Conservation (phyloP, 2,888 invertebrate genomes). For the Philaethria dido region DNA sequence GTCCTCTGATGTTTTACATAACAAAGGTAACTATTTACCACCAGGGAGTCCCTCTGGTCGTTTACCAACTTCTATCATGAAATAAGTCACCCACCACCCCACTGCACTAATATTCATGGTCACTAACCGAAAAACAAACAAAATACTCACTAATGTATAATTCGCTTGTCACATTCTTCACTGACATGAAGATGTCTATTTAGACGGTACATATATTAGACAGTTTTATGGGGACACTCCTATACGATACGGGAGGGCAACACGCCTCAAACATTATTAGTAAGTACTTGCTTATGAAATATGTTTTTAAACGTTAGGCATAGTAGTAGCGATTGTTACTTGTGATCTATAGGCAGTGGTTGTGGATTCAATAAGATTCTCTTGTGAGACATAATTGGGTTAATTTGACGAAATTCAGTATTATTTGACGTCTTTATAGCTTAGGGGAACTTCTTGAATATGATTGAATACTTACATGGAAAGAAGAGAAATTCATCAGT, state of each 20-base stretch:
- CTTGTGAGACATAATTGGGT: no score
- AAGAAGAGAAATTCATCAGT: no score
- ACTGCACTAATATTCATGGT: neutral
- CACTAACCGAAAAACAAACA: neutral
- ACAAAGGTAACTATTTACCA: no score
- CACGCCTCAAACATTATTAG: neutral
- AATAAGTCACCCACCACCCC: no score
- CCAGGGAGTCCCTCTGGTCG: no score
- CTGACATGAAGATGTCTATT: neutral
- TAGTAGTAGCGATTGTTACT: no score
- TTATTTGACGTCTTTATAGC: neutral
- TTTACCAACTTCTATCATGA: no score
- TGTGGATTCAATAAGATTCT: neutral
- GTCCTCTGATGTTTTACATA: no score
- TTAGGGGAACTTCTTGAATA: neutral
- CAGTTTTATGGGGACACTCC: neutral
- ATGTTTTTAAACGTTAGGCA: no score
- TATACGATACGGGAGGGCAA: neutral
- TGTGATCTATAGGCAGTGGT: neutral
- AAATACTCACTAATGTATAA: neutral
- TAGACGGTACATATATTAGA: neutral
- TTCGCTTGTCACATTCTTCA: neutral
- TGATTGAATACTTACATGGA: neutral
- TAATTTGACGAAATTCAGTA: no score
- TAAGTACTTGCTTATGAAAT: neutral